phyloP scores from a whole-genome alignment of 2,797 vertebrate genomes.

The Thaleichthys pacificus region DNA sequence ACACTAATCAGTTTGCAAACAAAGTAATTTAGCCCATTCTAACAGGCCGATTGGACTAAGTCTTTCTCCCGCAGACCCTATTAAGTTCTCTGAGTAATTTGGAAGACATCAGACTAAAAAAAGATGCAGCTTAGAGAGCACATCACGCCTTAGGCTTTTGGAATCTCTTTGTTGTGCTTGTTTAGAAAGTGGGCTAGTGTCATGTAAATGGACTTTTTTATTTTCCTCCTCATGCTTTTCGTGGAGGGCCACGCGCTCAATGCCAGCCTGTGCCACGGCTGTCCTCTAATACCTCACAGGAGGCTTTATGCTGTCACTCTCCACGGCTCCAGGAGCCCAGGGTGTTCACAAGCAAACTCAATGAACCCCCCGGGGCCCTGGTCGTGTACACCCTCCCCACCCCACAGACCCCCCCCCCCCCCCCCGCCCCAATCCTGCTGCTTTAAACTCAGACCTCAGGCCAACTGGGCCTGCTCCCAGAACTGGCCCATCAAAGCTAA shows the following conservation, averaged over 20 bases:
- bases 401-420: constrained; percentile 15
- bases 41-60: constrained; percentile 55
- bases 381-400: constrained; percentile 44
- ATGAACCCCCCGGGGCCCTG: constrained; percentile 71
- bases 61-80: constrained; percentile 57
- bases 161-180: constrained; percentile 66
- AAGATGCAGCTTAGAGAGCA: constrained; percentile 44
- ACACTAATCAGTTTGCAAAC: constrained; percentile 78
- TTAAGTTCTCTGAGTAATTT: constrained; percentile 66
- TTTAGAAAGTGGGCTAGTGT: constrained; percentile 67
- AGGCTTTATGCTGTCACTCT: constrained; percentile 79
- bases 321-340: constrained; percentile 54
- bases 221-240: constrained; percentile 71
- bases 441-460: constrained; percentile 59
- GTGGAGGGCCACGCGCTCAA: constrained; percentile 69
- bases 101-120: constrained; percentile 63
- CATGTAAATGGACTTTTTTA: constrained; percentile 76
- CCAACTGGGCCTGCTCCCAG: constrained; percentile 73
- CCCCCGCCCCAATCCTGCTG: constrained; percentile 46
- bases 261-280: constrained; percentile 60
- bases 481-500: constrained; percentile 59
- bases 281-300: constrained; percentile 69
- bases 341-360: constrained; percentile 66
- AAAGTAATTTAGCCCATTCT: constrained; percentile 72
- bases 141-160: constrained; percentile 52